phyloP scores from a whole-genome alignment of 1,140 invertebrate species.

The Ips typographus region DNA sequence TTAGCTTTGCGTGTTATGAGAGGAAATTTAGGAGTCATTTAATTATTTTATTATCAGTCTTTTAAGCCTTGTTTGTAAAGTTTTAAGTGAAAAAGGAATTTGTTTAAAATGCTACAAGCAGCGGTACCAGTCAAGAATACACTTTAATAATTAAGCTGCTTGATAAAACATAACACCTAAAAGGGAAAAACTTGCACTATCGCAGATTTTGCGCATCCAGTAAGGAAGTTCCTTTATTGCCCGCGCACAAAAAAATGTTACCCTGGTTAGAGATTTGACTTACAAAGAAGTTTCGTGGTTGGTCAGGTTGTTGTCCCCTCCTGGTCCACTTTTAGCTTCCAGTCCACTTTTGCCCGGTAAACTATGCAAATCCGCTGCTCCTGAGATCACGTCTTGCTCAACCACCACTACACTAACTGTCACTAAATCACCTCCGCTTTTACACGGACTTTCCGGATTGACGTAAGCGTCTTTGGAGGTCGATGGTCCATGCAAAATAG shows the following conservation, averaged over 20 bases:
- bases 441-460: constrained; percentile 14
- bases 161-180: too few relatives aligned
- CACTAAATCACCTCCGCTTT: constrained; percentile 7
- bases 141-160: too few relatives aligned
- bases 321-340: background rate
- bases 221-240: too few relatives aligned
- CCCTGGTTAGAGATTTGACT: background rate
- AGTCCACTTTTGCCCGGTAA: background rate
- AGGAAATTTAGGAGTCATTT: too few relatives aligned
- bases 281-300: constrained; percentile 36
- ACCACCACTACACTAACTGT: background rate
- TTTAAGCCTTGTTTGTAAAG: too few relatives aligned
- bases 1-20: too few relatives aligned
- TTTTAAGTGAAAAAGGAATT: too few relatives aligned
- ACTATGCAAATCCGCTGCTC: constrained; percentile 7
- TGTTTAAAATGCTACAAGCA: too few relatives aligned
- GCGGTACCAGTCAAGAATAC: too few relatives aligned
- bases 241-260: too few relatives aligned
- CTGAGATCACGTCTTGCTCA: constrained; percentile 2
- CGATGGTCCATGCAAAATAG: constrained; percentile 32
- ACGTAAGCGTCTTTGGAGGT: constrained; percentile 34
- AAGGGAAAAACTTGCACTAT: too few relatives aligned
- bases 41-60: too few relatives aligned
- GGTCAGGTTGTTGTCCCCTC: constrained; percentile 18
- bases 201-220: background rate